Conservation (phyloP, 1,140 invertebrate species). For the Bombus turneri region DNA sequence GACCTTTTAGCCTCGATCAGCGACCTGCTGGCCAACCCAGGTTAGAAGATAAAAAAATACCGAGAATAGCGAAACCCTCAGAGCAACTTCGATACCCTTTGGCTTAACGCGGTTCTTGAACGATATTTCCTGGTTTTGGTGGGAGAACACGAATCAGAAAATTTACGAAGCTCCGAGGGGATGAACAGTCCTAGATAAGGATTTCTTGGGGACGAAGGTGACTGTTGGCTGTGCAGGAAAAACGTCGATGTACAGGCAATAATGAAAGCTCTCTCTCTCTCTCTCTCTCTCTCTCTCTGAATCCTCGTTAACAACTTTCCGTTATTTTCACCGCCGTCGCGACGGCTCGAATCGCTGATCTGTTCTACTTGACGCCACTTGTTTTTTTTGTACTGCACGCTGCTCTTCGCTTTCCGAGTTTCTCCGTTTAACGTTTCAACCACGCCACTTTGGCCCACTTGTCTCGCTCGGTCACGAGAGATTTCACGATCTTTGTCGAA, state of each 20-base stretch:
- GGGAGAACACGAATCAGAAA: slow-evolving; percentile 52
- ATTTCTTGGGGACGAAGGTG: slow-evolving; percentile 13
- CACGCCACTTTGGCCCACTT: too few relatives aligned
- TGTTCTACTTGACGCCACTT: not conserved
- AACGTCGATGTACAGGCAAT: slow-evolving; percentile 13
- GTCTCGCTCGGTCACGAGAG: too few relatives aligned
- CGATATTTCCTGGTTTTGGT: slow-evolving; percentile 61
- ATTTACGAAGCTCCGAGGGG: slow-evolving; percentile 58
- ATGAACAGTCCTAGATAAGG: slow-evolving; percentile 39
- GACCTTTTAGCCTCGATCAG: slow-evolving; percentile 21
- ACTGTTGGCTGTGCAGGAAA: slow-evolving; percentile 16
- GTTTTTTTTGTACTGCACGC: too few relatives aligned
- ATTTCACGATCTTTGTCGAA: too few relatives aligned
- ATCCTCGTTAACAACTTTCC: slow-evolving; percentile 62
- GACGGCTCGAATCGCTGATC: too few relatives aligned
- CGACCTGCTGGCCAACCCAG: not conserved
- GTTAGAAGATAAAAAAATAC: slow-evolving; percentile 8
- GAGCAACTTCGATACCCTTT: not conserved
- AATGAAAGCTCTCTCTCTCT: slow-evolving; percentile 37
- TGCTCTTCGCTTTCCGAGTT: not conserved
- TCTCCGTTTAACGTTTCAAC: not conserved
- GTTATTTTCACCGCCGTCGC: not conserved
- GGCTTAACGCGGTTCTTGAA: slow-evolving; percentile 2
- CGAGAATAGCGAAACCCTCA: too few relatives aligned
- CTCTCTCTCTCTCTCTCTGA: slow-evolving; percentile 16